A percentile compares a stretch with the other conserved stretches of the same genome.
Conservation (phyloP, 2,888 invertebrate genomes). For the Phaonia tiefii region DNA sequence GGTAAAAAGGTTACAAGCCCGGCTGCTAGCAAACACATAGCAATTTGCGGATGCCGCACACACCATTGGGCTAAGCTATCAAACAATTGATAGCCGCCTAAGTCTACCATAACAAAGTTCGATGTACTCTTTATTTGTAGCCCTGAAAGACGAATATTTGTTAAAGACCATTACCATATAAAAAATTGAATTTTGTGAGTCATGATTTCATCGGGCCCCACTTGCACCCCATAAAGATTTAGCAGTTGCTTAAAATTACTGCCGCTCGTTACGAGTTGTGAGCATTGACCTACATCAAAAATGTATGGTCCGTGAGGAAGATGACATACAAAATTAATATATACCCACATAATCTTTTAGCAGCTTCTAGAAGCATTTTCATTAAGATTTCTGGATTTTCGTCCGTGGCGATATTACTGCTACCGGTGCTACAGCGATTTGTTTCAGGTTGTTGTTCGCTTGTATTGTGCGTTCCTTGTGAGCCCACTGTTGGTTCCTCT, state of each 20-base stretch:
- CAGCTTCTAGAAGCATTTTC: slow-evolving; percentile 17
- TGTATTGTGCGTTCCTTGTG: no score
- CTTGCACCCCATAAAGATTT: no score
- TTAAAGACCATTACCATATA: no score
- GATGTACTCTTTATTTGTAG: slow-evolving; percentile 65
- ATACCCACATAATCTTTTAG: slow-evolving; percentile 48
- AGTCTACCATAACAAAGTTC: slow-evolving; percentile 70
- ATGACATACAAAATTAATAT: background rate
- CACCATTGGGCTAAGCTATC: slow-evolving; percentile 72
- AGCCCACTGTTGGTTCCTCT: no score
- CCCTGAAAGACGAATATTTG: slow-evolving; percentile 67
- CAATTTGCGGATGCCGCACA: slow-evolving; percentile 72
- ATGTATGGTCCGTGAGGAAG: background rate
- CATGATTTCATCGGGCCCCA: no score
- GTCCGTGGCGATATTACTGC: background rate
- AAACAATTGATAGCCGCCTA: slow-evolving; percentile 72
- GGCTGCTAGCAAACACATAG: slow-evolving; percentile 71
- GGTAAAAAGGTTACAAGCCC: slow-evolving; percentile 73
- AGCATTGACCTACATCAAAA: background rate
- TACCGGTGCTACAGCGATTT: no score
- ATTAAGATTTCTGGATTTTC: slow-evolving; percentile 37
- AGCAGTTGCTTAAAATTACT: no score
- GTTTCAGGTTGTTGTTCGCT: no score
- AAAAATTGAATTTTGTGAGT: no score
- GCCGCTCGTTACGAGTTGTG: background rate